These are phyloP conservation scores for Mythimna ferrago DNA, from an alignment of 2,888 invertebrate genomes.

Conservation along the genomic window DNA sequence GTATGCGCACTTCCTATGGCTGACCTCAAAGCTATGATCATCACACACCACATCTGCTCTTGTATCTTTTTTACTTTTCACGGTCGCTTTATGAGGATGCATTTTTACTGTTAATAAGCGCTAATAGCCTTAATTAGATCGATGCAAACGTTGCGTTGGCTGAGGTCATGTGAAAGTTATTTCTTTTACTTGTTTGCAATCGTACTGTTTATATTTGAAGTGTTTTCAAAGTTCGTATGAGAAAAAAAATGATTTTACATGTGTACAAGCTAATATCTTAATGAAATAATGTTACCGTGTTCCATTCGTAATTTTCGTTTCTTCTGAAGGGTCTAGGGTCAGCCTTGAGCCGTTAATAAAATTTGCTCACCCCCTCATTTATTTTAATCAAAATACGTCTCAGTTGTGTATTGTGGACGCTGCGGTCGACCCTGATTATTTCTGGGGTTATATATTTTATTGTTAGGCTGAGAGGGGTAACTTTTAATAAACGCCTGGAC, in stretches of 20 bases:
- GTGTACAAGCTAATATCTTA: constrained; percentile 9
- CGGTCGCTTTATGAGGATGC: constrained; percentile 72
- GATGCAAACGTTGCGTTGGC: constrained; percentile 62
- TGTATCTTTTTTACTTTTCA: constrained; percentile 71
- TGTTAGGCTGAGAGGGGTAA: constrained; percentile 57
- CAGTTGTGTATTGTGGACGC: constrained; percentile 67
- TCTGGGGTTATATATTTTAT: constrained; percentile 71
- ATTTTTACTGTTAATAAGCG: constrained; percentile 71
- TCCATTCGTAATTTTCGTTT: constrained; percentile 47
- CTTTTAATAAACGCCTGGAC: constrained; percentile 31
- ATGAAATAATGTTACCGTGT: constrained; percentile 30
- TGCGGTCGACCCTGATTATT: constrained; percentile 74
- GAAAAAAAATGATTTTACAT: constrained; percentile 1
- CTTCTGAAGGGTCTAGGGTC: constrained; percentile 58
- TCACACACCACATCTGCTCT: constrained; percentile 79
- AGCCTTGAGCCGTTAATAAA: constrained; percentile 71
- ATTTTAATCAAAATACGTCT: constrained; percentile 76
- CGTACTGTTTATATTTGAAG: constrained; percentile 1
- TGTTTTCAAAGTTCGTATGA: neutral
- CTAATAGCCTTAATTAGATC: constrained; percentile 71
- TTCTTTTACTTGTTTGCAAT: constrained; percentile 43
- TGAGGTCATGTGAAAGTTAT: constrained; percentile 63
- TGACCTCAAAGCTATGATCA: constrained; percentile 78
- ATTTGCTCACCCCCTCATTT: constrained; percentile 78
- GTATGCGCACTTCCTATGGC: constrained; percentile 87